phyloP scores from a whole-genome alignment of 1,140 invertebrate species.

The Ruditapes philippinarum region DNA sequence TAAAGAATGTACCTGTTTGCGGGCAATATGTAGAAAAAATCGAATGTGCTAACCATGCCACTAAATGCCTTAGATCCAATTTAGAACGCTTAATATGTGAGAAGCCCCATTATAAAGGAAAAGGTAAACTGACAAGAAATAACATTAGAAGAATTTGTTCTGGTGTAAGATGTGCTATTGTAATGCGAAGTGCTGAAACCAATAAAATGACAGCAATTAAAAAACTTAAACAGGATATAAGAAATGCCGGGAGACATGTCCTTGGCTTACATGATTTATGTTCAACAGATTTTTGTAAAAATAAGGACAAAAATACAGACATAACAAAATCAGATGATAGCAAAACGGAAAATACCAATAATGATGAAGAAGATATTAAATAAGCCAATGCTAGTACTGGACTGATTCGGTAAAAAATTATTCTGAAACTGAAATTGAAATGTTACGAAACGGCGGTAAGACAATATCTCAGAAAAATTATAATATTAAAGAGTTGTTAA shows the following conservation, averaged over 20 bases:
- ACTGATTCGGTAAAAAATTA: no score
- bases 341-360: no score
- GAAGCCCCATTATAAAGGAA: constrained; percentile 62
- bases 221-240: not conserved
- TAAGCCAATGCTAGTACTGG: no score
- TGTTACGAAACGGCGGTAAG: no score
- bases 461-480: no score
- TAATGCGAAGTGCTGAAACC: not conserved
- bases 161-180: not conserved
- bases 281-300: constrained; percentile 23
- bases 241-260: not conserved
- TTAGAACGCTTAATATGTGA: constrained; percentile 61
- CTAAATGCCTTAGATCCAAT: constrained; percentile 83
- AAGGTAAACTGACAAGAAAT: not conserved
- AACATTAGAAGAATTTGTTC: not conserved
- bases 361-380: no score
- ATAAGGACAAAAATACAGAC: no score
- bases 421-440: no score
- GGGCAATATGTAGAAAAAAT: constrained; percentile 83
- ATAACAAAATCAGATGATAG: no score
- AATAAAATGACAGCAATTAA: not conserved
- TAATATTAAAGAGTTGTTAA: no score
- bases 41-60: constrained; percentile 82
- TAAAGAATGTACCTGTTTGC: constrained; percentile 68
- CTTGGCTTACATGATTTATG: not conserved